Conservation (phyloP, 2,113 vertebrate species). For the Macroglossus sobrinus region DNA sequence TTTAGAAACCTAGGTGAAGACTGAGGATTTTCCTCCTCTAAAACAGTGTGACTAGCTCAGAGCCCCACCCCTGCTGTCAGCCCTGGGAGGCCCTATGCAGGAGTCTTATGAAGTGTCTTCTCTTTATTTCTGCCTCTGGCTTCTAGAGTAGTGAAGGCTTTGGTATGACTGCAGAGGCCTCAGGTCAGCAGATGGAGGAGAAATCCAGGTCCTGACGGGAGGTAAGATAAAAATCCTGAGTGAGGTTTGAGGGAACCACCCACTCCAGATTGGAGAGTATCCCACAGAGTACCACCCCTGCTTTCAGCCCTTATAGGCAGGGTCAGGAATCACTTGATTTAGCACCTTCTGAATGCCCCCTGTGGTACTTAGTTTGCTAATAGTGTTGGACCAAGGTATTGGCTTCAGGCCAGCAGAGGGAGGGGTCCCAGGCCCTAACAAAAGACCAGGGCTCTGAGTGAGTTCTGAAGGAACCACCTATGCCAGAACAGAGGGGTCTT, state of each 20-base stretch:
- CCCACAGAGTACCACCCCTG: neutral
- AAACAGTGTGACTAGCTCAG: neutral
- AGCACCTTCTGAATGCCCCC: neutral
- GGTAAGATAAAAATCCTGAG: neutral
- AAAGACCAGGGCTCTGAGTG: neutral
- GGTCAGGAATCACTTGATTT: neutral
- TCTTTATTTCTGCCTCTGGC: no score
- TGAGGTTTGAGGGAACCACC: neutral
- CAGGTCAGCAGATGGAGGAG: neutral
- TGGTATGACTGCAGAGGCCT: neutral
- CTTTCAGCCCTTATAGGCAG: neutral
- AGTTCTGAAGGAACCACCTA: neutral
- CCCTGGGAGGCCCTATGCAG: neutral
- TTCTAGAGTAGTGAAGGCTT: neutral
- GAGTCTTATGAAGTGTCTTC: no score
- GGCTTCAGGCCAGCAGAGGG: neutral
- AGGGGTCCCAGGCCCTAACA: neutral
- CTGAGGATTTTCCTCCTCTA: neutral
- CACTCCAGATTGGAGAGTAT: neutral
- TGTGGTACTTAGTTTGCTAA: neutral
- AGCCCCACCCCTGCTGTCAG: neutral
- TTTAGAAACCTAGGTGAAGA: neutral
- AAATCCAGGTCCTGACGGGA: neutral
- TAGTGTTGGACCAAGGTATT: neutral
- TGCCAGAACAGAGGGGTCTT: neutral